phyloP scores from a whole-genome alignment of 2,888 invertebrate genomes.

The Fragum whitleyi region DNA sequence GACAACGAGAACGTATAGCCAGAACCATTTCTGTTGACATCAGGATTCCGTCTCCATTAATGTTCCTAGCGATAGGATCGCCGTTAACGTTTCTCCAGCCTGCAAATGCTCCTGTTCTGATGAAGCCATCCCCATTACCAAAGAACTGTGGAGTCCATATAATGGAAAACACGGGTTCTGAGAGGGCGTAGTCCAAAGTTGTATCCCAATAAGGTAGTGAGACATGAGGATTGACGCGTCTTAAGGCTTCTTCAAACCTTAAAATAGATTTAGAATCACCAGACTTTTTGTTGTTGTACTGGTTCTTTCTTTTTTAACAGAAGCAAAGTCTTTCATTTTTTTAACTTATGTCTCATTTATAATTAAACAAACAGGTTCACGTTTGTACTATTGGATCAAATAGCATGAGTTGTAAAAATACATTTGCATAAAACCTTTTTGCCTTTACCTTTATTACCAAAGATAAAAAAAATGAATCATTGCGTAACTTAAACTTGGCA shows the following conservation, averaged over 20 bases:
- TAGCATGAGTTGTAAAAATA: too few species aligned
- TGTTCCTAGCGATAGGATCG: constrained; percentile 69
- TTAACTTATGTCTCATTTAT: background rate
- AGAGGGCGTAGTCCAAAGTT: constrained; percentile 69
- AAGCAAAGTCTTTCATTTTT: background rate
- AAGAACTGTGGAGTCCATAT: constrained; percentile 72
- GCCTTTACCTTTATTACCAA: too few species aligned
- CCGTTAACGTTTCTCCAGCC: constrained; percentile 72
- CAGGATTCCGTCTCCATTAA: constrained; percentile 66
- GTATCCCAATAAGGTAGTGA: constrained; percentile 78
- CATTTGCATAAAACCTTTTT: too few species aligned
- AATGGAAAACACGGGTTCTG: constrained; percentile 66
- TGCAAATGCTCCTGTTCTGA: constrained; percentile 74
- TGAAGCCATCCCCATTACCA: constrained; percentile 74
- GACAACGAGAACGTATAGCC: constrained; percentile 58
- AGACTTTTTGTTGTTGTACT: background rate
- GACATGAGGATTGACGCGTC: constrained; percentile 67
- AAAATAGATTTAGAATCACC: constrained; percentile 5
- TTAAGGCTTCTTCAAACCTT: constrained; percentile 75
- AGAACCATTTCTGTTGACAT: constrained; percentile 59
- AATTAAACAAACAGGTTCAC: too few species aligned
- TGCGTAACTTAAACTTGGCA: too few species aligned
- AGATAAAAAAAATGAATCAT: too few species aligned
- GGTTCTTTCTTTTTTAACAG: too few species aligned
- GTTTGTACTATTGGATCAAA: too few species aligned